Base-by-base conservation (phyloP, 2,113 vertebrate genomes). In the Lophotis ruficrista region DNA sequence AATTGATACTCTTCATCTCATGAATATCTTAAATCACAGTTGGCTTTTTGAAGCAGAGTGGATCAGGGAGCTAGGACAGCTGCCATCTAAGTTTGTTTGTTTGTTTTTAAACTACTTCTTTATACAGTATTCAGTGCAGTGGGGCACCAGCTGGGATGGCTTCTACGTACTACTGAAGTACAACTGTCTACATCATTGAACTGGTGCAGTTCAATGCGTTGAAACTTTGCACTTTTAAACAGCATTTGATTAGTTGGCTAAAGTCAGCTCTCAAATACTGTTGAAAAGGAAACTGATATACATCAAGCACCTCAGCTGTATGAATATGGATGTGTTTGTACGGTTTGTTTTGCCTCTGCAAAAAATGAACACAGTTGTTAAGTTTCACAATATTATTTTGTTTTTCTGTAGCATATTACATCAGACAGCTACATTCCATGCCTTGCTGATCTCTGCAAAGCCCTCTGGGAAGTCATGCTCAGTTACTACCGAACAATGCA, bases 391-490 rank as follows among this genome's bases (percentile, higher is more conserved):
- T 53, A 28, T 35, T 72, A 3, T 80, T 70, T 90, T 97, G 19
- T 41, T 88, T 94, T 92, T 93, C 87, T 80, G 76, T 94, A 99
- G 99, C 99, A 99, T 38, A 99, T 99, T 86, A 99, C 99, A 28
- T 97, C 98, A 21, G 99, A 99, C 97, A 99, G 99, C 97, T 99
- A 99, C 97, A 99, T 99, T 83, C 99, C 99, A 12, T 99, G 99
- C 97, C 98, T 99, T 93, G 99, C 98, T 16, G 99, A 99, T 94
- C 98, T 99, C 38, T 99, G 99, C 98, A 99, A 99, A 97, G 99
- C 99, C 76, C 98, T 99, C 56, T 99, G 99, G 99, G 99, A 99
- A 94, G 99, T 99, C 83, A 99, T 99, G 99, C 98, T 99, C 61
- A 99, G 99, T 97, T 99, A 99, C 95, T 98, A 99, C 92, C 98